phyloP scores from a whole-genome alignment of 2,113 vertebrate genomes.

The Grantiella picta region DNA sequence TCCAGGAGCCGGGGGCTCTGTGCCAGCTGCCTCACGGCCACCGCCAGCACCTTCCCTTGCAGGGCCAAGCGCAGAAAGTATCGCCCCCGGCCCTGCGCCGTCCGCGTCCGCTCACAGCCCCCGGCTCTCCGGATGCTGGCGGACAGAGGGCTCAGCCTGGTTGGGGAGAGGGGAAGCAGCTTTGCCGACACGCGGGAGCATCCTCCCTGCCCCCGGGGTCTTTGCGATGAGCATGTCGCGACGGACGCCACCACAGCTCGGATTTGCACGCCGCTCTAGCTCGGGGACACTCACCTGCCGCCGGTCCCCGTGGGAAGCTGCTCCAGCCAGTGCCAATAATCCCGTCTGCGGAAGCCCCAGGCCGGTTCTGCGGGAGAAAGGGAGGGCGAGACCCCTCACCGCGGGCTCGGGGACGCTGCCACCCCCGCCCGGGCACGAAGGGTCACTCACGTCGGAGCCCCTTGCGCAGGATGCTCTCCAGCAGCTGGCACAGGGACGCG shows the following conservation, averaged over 20 bases:
- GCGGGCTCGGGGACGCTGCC: not conserved
- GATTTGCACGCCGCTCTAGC: rapidly evolving
- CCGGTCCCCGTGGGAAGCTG: conserved; percentile 72
- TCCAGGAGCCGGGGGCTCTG: conserved; percentile 69
- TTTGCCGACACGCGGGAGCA: rapidly evolving
- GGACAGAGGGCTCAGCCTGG: conserved; percentile 65
- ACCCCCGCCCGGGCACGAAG: rapidly evolving
- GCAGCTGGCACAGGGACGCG: conserved; percentile 77
- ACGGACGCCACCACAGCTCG: rapidly evolving
- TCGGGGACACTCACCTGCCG: conserved; percentile 57
- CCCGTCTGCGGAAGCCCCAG: conserved; percentile 77
- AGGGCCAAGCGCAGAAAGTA: conserved; percentile 74
- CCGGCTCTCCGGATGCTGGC: conserved; percentile 65
- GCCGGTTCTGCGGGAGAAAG: conserved; percentile 71
- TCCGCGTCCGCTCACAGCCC: conserved; percentile 69
- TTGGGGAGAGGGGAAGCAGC: not conserved
- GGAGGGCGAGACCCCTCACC: rapidly evolving
- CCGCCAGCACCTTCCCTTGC: conserved; percentile 69
- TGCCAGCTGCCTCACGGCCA: conserved; percentile 70
- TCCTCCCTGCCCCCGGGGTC: not conserved
- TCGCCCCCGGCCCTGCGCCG: conserved; percentile 71
- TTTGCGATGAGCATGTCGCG: rapidly evolving
- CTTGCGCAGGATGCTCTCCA: conserved; percentile 83
- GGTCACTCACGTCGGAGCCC: conserved; percentile 80
- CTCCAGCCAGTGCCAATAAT: conserved; percentile 86